Evolutionary conservation across 2,113 vertebrate species (phyloP), one percentile per base, ranked within the genome.

Genomic region (Gasterosteus aculeatus): DNA sequence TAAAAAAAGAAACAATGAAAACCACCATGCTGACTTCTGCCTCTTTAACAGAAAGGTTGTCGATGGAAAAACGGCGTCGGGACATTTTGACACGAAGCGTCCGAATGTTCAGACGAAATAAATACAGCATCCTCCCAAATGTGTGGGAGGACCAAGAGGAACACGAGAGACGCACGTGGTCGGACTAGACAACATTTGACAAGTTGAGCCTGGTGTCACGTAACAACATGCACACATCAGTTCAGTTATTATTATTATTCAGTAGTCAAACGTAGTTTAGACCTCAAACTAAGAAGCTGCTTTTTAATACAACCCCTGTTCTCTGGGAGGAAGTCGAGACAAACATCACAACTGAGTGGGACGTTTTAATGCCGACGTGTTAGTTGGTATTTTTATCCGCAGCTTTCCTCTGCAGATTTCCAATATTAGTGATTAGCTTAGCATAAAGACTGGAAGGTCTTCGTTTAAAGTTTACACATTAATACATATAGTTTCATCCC

Each of bases 21-120:
- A 67, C 68, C 82, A 88, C 87, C 85, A 91, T 91, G 89, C 90
- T 91, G 86, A 88, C 83, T 70, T 85, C 67, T 59, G 74, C 19
- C 63, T 81, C 77, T 70, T 80, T 10, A 90, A 90, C 86, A 91
- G 54, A 92, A 90, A 60, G 18, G 58, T 47, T 66, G 82, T 58
- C 76, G 66, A 90, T 81, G 88, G 63, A 91, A 88, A 49, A 89
- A 89, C 75, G 87, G 67, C 54, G 18, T 69, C 16, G 60, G 75
- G 53, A 86, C 77, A 78, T 81, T 22, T 22, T 56, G 72, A 87
- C 81, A 85, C 56, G 47, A 83, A 87, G 38, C 64, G 16, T 78
- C 71, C 35, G 0, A 81, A 39, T 39, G 19, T 39, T 56, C 14
- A 87, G 84, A 89, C 75, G 35, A 85, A 88, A 89, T 76, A 88